Base-by-base conservation (phyloP, 1,140 invertebrate genomes). In the Achroia grisella region DNA sequence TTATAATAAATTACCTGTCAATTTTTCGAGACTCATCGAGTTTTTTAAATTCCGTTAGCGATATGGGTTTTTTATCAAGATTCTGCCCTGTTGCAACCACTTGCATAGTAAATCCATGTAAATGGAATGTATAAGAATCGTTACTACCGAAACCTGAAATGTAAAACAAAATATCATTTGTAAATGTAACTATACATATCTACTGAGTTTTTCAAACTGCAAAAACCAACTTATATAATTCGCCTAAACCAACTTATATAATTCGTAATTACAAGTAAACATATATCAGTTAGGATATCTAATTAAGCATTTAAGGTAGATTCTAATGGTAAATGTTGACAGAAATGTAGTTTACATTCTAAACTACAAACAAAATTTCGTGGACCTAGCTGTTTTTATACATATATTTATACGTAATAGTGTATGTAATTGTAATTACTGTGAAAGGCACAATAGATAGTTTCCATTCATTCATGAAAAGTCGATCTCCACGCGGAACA, bases 121-220 rank as follows among this genome's bases (percentile, higher is more conserved):
- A 67, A 51, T 86, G 79, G 44, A 87, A 87, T n/a, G 83, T 86
- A 44, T 83, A 86, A 0, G 70, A 71, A 11, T 79, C 73, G 14
- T 85, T 77, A 39, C 71, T 82, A 11, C 70, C 63, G 17, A 71
- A 71, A 48, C 82, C 84, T 87, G 54, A 36, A 71, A 70, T 10
- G 10, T 28, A 14, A 35, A 23, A 23, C n/a, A 28, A 28, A 39
- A 35, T 35, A 8, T 8, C n/a, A n/a, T n/a, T n/a, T n/a, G n/a
- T n/a, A n/a, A n/a, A n/a, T n/a, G n/a, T n/a, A n/a, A n/a, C n/a
- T 23, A 23, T 23, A 23, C 17, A 12, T 34, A 34, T 11, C 10
- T 5, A 34, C 11, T 1, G 30, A 29, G 28, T 4, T 29, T 29
- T 29, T 4, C 10, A 6, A 6, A 4, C 5, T 29, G 28, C 10